phyloP scores from a whole-genome alignment of 2,888 invertebrate genomes.

The Liposcelis brunnea region DNA sequence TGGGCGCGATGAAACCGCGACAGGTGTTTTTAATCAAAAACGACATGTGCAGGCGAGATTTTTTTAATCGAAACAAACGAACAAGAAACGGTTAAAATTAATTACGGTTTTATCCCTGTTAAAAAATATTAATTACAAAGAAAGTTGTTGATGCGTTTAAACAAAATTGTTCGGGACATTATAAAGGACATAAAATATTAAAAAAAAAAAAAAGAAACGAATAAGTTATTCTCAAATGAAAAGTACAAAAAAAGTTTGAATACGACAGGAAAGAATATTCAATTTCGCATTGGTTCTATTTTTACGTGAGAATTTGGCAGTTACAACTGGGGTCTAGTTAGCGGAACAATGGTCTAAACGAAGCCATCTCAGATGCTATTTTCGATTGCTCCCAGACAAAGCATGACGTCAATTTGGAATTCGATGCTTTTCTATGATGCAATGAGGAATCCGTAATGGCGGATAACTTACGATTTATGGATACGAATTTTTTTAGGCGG shows the following conservation, averaged over 20 bases:
- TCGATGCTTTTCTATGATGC: background rate
- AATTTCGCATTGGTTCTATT: background rate
- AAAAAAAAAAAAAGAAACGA: background rate
- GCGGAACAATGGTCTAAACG: constrained; percentile 16
- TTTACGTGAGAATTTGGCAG: background rate
- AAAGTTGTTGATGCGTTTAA: no score
- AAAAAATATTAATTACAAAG: no score
- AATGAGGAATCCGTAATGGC: background rate
- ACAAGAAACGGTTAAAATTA: no score
- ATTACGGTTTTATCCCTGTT: no score
- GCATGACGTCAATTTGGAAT: constrained; percentile 8
- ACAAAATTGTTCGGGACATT: background rate
- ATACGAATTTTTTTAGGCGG: constrained; percentile 43
- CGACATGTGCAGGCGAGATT: no score
- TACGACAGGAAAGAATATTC: background rate
- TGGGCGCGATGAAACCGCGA: no score
- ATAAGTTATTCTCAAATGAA: background rate
- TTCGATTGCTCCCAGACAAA: constrained; percentile 14
- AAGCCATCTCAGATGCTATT: constrained; percentile 13
- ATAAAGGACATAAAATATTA: background rate
- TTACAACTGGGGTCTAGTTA: constrained; percentile 12
- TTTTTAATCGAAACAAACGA: no score
- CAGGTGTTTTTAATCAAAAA: no score
- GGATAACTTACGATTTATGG: background rate
- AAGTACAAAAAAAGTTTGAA: background rate